Conservation (phyloP, 2,113 vertebrate species). For the Perca flavescens region DNA sequence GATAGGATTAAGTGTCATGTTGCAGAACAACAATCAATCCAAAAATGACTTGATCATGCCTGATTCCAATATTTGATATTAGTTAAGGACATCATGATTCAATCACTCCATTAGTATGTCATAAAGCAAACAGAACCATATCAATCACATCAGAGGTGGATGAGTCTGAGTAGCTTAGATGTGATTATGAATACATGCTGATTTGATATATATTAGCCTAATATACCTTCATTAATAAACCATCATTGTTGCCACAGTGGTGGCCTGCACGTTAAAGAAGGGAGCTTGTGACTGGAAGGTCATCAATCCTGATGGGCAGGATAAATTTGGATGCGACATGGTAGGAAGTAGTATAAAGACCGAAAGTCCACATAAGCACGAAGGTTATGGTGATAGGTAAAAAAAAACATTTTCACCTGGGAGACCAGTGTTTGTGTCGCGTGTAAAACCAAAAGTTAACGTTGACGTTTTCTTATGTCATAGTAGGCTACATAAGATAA, state of each 20-base stretch:
- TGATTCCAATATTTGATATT: constrained; percentile 16
- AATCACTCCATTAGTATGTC: constrained; percentile 15
- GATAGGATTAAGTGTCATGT: not conserved
- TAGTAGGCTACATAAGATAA: too few relatives aligned
- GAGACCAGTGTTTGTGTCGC: too few relatives aligned
- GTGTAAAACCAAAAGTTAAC: too few relatives aligned
- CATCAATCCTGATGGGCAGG: too few relatives aligned
- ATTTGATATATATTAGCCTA: not conserved
- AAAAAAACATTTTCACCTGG: too few relatives aligned
- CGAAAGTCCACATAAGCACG: too few relatives aligned
- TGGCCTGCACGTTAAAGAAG: too few relatives aligned
- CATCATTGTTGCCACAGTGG: not conserved
- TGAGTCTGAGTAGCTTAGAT: not conserved
- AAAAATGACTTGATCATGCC: not conserved
- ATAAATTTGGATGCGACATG: too few relatives aligned
- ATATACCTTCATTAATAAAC: not conserved
- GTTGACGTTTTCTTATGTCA: too few relatives aligned
- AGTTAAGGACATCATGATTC: constrained; percentile 12
- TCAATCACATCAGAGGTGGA: constrained; percentile 2
- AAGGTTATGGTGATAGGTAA: too few relatives aligned
- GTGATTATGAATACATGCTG: constrained; percentile 13
- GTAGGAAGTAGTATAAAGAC: too few relatives aligned
- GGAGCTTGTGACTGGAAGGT: too few relatives aligned
- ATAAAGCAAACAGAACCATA: not conserved
- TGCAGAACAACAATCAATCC: not conserved